Evolutionary conservation across 2,113 vertebrate genomes (phyloP).

Genomic region (Apteryx owenii): DNA sequence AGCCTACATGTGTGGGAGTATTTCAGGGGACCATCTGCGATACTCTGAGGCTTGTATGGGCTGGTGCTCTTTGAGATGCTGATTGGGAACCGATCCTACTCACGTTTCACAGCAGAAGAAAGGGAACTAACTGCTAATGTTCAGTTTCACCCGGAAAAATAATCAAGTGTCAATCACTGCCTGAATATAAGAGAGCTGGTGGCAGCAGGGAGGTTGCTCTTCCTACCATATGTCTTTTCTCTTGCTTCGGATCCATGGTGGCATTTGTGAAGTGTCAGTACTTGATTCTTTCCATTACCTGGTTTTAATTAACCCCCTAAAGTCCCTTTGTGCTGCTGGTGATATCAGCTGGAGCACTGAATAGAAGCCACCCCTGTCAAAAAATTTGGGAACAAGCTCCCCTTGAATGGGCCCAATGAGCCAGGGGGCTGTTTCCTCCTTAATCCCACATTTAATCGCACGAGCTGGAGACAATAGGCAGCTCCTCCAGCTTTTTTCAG

Average conservation of each 20-base stretch:
- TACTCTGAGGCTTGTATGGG: neutral
- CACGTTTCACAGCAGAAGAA: neutral
- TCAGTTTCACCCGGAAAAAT: neutral
- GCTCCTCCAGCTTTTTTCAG: conserved; percentile 43
- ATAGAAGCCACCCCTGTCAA: conserved; percentile 45
- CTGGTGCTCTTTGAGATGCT: neutral
- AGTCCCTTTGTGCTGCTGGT: conserved; percentile 46
- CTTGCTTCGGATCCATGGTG: neutral
- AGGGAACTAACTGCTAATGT: neutral
- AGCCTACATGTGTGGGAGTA: rapidly evolving
- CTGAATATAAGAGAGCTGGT: neutral
- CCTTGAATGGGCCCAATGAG: conserved; percentile 62
- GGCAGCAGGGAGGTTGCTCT: conserved; percentile 11
- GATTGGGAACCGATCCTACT: neutral
- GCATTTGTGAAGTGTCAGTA: conserved; percentile 37
- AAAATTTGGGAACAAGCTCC: conserved; percentile 63
- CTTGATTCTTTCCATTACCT: conserved; percentile 63
- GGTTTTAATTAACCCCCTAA: conserved; percentile 63
- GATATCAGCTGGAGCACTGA: conserved; percentile 47
- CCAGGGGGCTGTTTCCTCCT: conserved; percentile 44
- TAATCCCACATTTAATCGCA: conserved; percentile 60
- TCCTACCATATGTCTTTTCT: conserved; percentile 38
- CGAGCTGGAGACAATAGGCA: conserved; percentile 45
- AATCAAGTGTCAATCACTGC: neutral
- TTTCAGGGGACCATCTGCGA: neutral